Evolutionary conservation across 1,140 invertebrate species (phyloP), one percentile per base, ranked within the genome.

Genomic region (Penaeus indicus): DNA sequence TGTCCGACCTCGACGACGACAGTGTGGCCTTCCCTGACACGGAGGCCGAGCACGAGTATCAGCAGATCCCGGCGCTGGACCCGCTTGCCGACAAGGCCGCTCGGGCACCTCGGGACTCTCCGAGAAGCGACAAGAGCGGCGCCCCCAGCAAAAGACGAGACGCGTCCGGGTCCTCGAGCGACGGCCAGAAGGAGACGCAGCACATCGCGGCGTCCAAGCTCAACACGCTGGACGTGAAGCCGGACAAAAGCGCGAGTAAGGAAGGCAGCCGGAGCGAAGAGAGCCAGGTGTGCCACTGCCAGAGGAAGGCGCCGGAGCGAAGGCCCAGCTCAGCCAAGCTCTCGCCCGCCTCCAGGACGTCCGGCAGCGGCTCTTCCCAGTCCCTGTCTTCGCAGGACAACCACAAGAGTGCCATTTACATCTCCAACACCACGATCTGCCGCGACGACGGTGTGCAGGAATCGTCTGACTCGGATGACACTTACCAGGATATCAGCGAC

Each of bases 401-500:
- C 25, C 87, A 84, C 81, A 88, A 84, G n/a, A 88, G 87, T 88
- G 82, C 87, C 72, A 84, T 82, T 67, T 88, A 77, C 60, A 63
- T 84, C 42, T 42, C 38, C 75, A 54, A 54, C 54, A 54, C 54
- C 54, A 54, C 54, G 54, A 54, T 54, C 54, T 54, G 54, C 54
- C 54, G 54, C 54, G 38, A 79, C 16, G 22, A n/a, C 25, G 27
- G 42, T 3, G 32, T 13, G 62, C 47, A 42, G 22, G n/a, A 27
- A 38, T 81, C 77, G 1, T 32, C 63, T 10, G 87, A 77, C 61
- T 88, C 87, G 5, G 87, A 88, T 54, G 87, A 88, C 64, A 84
- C 72, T 61, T 88, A 88, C 64, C 42, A 84, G 63, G 86, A 88
- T 13, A 60, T 77, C 21, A 84, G 62, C 42, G 61, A 54, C 18